Evolutionary conservation across 2,113 vertebrate species (phyloP).

Genomic region (Scomber colias): DNA sequence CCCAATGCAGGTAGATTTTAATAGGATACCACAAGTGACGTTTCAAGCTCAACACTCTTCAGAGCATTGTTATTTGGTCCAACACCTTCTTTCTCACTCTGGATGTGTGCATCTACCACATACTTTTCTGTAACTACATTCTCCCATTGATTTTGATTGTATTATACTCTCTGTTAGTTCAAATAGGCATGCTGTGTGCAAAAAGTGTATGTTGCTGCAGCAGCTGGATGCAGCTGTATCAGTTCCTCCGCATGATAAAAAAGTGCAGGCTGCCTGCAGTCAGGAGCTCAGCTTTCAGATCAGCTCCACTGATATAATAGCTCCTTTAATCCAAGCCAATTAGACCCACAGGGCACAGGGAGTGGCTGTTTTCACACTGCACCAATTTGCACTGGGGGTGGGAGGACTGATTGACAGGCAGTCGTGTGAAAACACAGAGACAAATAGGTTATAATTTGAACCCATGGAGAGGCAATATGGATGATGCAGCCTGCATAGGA

Average conservation of each 20-base stretch:
- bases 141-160: background rate
- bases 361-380: constrained; percentile 76
- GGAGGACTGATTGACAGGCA: constrained; percentile 69
- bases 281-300: constrained; percentile 62
- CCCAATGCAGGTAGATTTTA: too few relatives aligned
- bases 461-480: constrained; percentile 56
- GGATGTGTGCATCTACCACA: too few relatives aligned
- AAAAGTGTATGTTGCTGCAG: constrained; percentile 21
- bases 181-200: background rate
- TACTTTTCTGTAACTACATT: background rate
- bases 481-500: constrained; percentile 36
- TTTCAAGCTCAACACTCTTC: too few relatives aligned
- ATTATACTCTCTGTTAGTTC: background rate
- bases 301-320: constrained; percentile 70
- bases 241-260: constrained; percentile 47
- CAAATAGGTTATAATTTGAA: constrained; percentile 70
- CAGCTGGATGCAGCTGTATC: constrained; percentile 49
- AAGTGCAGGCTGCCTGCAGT: constrained; percentile 53
- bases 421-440: constrained; percentile 70
- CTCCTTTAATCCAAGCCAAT: constrained; percentile 75
- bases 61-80: too few relatives aligned
- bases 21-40: too few relatives aligned
- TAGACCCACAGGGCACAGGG: constrained; percentile 67
- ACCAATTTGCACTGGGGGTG: constrained; percentile 66
- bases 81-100: too few relatives aligned